phyloP scores from a whole-genome alignment of 2,113 vertebrate genomes.

The Urocitellus parryii region DNA sequence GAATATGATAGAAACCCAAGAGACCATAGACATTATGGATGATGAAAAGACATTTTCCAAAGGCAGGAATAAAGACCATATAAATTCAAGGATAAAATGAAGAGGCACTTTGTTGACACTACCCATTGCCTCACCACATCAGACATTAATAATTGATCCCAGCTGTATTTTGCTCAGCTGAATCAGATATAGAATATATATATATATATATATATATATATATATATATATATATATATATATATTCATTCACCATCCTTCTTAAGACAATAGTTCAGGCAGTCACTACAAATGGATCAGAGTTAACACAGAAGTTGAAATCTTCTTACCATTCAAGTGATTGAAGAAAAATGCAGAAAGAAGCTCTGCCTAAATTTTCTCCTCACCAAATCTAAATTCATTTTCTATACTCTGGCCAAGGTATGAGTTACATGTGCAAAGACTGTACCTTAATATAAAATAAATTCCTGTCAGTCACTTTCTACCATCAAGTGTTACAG shows the following conservation, averaged over 20 bases:
- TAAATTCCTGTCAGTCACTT: constrained; percentile 21
- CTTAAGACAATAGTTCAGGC: neutral
- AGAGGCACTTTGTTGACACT: neutral
- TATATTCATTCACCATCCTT: neutral
- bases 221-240: too few species aligned
- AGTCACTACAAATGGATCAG: neutral
- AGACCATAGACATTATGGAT: neutral
- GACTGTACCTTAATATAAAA: constrained; percentile 20
- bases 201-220: too few species aligned
- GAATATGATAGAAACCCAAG: neutral
- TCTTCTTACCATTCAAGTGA: neutral
- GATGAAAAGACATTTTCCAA: neutral
- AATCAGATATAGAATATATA: too few species aligned
- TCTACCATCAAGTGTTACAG: neutral
- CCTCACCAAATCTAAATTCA: constrained; percentile 21
- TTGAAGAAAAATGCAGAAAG: constrained; percentile 21
- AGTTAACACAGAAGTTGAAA: neutral
- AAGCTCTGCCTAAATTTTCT: neutral
- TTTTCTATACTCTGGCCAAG: neutral
- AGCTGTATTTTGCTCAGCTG: neutral
- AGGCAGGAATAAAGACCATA: neutral
- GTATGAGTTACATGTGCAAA: neutral
- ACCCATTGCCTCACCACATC: neutral
- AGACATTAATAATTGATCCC: neutral
- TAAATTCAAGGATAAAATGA: neutral